These are phyloP conservation scores for Phyllostomus discolor DNA, from an alignment of 2,113 vertebrate genomes.

Conservation along the genomic window DNA sequence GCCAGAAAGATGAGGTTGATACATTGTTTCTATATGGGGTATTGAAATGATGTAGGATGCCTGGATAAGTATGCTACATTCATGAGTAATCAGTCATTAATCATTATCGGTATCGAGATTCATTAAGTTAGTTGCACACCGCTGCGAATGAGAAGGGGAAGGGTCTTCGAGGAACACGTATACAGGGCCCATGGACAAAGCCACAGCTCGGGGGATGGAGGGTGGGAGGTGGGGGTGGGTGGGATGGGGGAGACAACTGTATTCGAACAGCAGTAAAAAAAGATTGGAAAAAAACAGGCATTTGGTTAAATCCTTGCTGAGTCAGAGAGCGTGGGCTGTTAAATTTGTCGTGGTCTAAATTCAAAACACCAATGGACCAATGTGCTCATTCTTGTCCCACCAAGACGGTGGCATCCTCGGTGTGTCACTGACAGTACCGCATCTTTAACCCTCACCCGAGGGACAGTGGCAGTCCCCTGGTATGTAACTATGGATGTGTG, in stretches of 20 bases:
- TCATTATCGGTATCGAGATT: neutral
- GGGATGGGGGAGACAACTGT: too few species aligned
- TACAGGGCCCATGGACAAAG: too few species aligned
- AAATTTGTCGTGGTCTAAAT: rapidly evolving
- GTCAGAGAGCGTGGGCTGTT: neutral
- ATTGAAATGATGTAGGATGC: neutral
- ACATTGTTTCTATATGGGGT: neutral
- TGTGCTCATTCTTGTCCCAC: rapidly evolving
- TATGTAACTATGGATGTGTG: too few species aligned
- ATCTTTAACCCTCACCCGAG: neutral
- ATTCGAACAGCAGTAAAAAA: too few species aligned
- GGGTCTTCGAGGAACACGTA: too few species aligned
- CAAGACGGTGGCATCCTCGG: neutral
- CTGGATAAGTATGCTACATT: neutral
- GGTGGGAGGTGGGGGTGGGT: too few species aligned
- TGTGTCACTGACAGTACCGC: rapidly evolving
- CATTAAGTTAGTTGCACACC: neutral
- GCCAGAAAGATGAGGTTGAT: neutral
- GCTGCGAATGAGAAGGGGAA: neutral
- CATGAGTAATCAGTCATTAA: rapidly evolving
- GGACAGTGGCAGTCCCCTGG: rapidly evolving
- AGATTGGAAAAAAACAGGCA: neutral
- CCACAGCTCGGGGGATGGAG: too few species aligned
- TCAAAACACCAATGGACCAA: rapidly evolving
- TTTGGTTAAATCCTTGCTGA: neutral